Conservation (phyloP, 1,140 invertebrate species). For the Bombus confusus region DNA sequence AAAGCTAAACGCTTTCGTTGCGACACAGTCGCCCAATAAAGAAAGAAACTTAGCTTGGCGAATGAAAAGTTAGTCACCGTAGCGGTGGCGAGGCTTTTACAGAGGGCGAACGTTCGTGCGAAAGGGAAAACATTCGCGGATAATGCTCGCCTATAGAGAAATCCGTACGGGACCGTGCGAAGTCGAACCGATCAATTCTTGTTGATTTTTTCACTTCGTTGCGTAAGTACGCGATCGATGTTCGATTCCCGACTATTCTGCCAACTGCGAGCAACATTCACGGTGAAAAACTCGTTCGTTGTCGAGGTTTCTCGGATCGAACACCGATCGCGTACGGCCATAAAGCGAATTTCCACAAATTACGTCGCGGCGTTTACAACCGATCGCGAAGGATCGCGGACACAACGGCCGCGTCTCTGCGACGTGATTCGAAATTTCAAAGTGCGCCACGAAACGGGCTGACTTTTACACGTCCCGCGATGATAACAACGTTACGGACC, state of each 20-base stretch:
- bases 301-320: background rate
- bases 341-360: constrained; percentile 17
- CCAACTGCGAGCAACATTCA: background rate
- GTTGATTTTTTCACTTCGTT: too few species aligned
- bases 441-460: background rate
- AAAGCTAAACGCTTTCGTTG: constrained; percentile 66
- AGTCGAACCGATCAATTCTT: too few species aligned
- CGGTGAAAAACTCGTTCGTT: background rate
- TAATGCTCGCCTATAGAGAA: background rate
- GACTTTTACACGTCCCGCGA: constrained; percentile 1
- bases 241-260: too few species aligned
- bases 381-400: background rate
- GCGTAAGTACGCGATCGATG: too few species aligned
- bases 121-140: background rate
- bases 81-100: background rate
- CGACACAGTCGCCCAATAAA: constrained; percentile 32
- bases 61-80: constrained; percentile 69
- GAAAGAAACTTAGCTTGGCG: constrained; percentile 68
- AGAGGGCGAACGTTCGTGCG: background rate
- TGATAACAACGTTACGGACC: constrained; percentile 30
- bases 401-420: background rate
- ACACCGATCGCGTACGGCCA: constrained; percentile 6
- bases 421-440: constrained; percentile 33
- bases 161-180: too few species aligned
- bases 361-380: constrained; percentile 2